Percentiles rank a stretch among this genome's conserved stretches.
Conservation (phyloP, 2,797 vertebrate species). For the Tiaroga cobitis region DNA sequence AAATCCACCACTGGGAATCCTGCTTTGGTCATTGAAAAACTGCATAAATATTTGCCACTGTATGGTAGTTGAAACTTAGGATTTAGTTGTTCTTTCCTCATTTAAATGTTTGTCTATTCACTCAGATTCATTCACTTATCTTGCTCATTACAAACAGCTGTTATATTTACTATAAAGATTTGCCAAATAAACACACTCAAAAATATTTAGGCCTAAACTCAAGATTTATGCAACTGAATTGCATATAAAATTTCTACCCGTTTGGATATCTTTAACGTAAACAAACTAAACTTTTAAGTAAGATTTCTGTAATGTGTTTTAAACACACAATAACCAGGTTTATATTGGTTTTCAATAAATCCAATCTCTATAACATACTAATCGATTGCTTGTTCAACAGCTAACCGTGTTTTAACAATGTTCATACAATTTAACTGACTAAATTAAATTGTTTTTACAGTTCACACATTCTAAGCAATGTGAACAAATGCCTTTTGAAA, state of each 20-base stretch:
- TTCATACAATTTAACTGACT: neutral
- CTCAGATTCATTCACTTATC: neutral
- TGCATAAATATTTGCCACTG: neutral
- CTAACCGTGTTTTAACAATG: neutral
- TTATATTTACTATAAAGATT: neutral
- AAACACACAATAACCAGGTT: neutral
- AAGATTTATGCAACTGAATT: neutral
- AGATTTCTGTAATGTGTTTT: neutral
- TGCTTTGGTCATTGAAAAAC: neutral
- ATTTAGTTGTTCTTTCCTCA: neutral
- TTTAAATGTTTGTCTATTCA: neutral
- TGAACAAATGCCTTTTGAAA: neutral
- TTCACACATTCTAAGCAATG: neutral
- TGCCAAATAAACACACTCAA: neutral
- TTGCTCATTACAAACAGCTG: neutral
- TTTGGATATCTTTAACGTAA: neutral
- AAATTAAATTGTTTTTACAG: neutral
- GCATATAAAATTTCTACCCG: neutral
- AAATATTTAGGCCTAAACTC: neutral
- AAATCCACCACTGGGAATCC: neutral
- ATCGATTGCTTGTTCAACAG: neutral
- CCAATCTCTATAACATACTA: neutral
- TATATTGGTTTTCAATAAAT: neutral
- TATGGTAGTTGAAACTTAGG: neutral
- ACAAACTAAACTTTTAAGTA: neutral